Evolutionary conservation across 2,797 vertebrate genomes (phyloP).

Genomic region (Hipposideros larvatus): DNA sequence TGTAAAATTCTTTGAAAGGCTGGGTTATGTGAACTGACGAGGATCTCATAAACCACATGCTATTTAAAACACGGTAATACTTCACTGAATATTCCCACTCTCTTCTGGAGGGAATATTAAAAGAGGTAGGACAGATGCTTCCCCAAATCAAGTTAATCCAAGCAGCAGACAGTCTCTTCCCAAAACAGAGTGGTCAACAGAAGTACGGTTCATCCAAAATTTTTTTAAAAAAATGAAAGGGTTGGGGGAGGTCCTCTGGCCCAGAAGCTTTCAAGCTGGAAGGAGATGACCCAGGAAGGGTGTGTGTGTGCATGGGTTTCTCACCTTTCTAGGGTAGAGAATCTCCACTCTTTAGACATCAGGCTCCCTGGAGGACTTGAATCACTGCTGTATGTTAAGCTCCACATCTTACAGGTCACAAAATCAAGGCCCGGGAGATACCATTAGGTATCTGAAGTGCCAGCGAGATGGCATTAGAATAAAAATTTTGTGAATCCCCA

Average conservation of each 20-base stretch:
- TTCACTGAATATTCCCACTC: slow-evolving; percentile 1
- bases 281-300: neutral
- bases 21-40: slow-evolving; percentile 74
- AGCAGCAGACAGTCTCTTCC: slow-evolving; percentile 8
- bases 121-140: slow-evolving; percentile 66
- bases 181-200: neutral
- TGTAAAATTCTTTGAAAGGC: slow-evolving; percentile 75
- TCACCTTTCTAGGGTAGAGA: neutral
- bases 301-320: neutral
- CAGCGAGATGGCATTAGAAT: neutral
- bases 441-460: neutral
- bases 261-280: neutral
- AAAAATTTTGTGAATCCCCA: neutral
- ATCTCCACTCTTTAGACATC: neutral
- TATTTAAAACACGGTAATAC: slow-evolving; percentile 20
- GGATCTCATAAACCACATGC: slow-evolving; percentile 71
- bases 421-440: neutral
- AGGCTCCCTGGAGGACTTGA: neutral
- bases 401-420: neutral
- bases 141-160: slow-evolving; percentile 47
- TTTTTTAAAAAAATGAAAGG: neutral
- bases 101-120: slow-evolving; percentile 37
- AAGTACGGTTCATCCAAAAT: neutral
- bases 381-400: neutral
- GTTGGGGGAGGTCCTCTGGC: neutral